Evolutionary conservation across 2,797 vertebrate genomes (phyloP).

Genomic region (Prionace glauca): DNA sequence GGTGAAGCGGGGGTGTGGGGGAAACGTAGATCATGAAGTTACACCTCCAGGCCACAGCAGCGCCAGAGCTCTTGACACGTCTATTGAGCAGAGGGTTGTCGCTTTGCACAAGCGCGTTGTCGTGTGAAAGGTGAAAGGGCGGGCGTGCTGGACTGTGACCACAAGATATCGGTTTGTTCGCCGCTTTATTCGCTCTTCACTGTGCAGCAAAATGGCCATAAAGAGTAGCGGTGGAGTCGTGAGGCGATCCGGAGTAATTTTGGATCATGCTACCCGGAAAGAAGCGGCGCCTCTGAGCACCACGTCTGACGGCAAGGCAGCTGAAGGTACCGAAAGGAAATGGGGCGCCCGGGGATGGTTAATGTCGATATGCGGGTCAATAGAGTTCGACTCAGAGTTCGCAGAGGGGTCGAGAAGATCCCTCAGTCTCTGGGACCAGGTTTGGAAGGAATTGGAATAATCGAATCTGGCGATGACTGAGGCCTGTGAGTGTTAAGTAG

Average conservation of each 20-base stretch:
- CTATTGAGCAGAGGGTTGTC: no score
- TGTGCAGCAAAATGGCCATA: not conserved
- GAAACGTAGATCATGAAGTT: not conserved
- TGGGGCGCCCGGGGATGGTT: not conserved
- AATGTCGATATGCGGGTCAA: not conserved
- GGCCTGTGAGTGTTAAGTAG: not conserved
- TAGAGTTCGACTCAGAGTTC: not conserved
- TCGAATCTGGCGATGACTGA: not conserved
- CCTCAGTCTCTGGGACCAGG: not conserved
- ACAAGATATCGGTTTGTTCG: no score
- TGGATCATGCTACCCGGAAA: not conserved
- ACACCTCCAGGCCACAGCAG: not conserved
- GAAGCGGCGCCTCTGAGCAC: no score
- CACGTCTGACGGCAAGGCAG: no score
- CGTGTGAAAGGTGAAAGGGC: slow-evolving; percentile 10
- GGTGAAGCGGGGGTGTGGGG: not conserved
- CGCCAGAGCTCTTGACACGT: not conserved
- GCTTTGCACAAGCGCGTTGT: not conserved
- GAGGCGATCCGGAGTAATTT: not conserved
- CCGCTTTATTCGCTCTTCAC: not conserved
- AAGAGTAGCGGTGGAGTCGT: not conserved
- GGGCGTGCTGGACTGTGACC: not conserved
- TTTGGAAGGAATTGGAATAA: not conserved
- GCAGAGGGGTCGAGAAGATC: not conserved
- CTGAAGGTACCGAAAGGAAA: not conserved